Conservation (phyloP, 2,888 invertebrate genomes). For the Dasypogon diadema region DNA sequence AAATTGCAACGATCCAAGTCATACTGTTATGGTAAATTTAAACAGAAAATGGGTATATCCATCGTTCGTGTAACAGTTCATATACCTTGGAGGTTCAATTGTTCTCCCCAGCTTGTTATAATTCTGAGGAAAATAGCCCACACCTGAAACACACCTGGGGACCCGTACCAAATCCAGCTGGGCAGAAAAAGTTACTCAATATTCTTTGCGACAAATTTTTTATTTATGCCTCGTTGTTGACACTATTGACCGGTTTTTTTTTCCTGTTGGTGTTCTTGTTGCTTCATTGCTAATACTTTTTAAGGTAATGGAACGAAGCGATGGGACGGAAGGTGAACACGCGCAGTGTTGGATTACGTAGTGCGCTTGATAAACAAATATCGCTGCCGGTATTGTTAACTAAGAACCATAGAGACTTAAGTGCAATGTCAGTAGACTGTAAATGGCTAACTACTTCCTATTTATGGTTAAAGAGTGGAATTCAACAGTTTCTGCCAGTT, state of each 20-base stretch:
- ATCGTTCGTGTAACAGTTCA: not conserved
- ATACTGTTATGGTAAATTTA: not conserved
- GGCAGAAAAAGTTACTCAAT: slow-evolving; percentile 42
- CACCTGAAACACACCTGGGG: slow-evolving; percentile 50
- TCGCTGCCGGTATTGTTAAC: not conserved
- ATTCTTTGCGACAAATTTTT: slow-evolving; percentile 26
- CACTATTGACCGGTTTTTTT: slow-evolving; percentile 33
- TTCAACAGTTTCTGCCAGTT: not conserved
- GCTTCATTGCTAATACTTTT: not conserved
- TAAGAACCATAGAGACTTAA: slow-evolving; percentile 34
- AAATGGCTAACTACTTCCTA: slow-evolving; percentile 29
- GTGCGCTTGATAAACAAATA: slow-evolving; percentile 40
- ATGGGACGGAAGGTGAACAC: slow-evolving; percentile 38
- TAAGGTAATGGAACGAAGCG: slow-evolving; percentile 13
- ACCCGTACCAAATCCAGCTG: slow-evolving; percentile 25
- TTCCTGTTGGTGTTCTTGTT: not conserved
- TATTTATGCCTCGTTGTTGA: slow-evolving; percentile 14
- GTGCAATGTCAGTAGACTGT: slow-evolving; percentile 42
- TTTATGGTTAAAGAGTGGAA: slow-evolving; percentile 38
- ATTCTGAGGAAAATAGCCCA: slow-evolving; percentile 34
- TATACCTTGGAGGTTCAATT: slow-evolving; percentile 15
- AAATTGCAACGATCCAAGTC: not conserved
- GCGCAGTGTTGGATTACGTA: slow-evolving; percentile 37
- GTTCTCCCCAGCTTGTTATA: slow-evolving; percentile 1
- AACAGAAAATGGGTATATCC: not conserved